Base-by-base conservation (phyloP, 2,113 vertebrate species). In the Formicarius rufipectus region DNA sequence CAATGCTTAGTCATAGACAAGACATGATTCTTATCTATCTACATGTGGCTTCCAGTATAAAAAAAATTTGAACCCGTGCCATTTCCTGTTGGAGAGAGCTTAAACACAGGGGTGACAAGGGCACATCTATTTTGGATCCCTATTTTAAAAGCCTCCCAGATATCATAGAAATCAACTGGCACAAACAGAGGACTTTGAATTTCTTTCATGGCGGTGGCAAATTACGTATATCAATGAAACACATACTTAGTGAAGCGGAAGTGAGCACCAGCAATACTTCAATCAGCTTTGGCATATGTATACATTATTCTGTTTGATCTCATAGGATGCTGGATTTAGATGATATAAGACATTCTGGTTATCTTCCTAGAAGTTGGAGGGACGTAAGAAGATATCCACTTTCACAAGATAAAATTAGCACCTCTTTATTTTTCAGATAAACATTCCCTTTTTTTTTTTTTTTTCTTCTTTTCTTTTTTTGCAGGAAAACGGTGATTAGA, bases 291-390 rank as follows among this genome's bases (percentile, higher is more conserved):
- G 98, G 97, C 98, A 98, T 91, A 97, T 98, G 98, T 98, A 68
- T 98, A 98, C 97, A 98, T 96, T 98, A 94, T 5, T 92, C 83
- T 25, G 95, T 98, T 98, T 98, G 98, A 98, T 98, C 98, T 98
- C 94, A 28, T 89, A 81, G 96, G 97, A 98, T 96, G 97, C 97
- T 96, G 97, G 96, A 92, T 97, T 97, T 96, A 96, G 96, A 98
- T 94, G 97, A 98, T 98, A 97, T 98, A 96, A 98, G 97, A 77
- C 74, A 80, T 92, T 89, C 96, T 83, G 95, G 97, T 97, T 98
- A 98, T 98, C 98, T 98, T 93, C 95, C 95, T 90, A 40, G 27
- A 95, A 95, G 96, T 85, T 97, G 94, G 95, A 96, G 96, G 93
- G 96, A 97, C 59, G 18, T 92, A 97, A 96, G 96, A 96, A 96